Conservation (phyloP, 2,797 vertebrate genomes). For the Hypotaenidia okinawae region DNA sequence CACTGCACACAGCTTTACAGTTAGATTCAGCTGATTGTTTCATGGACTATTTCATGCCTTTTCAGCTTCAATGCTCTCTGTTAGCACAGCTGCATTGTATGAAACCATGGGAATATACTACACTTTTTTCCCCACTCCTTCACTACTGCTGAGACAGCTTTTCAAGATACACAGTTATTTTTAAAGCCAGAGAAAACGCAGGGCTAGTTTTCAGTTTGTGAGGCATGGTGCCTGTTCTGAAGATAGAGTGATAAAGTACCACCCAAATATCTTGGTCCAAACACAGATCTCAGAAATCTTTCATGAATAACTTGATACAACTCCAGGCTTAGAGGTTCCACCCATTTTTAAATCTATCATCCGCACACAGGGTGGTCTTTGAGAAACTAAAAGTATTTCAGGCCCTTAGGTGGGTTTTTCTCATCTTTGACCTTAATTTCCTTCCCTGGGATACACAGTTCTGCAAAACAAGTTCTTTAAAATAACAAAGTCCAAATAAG, state of each 20-base stretch:
- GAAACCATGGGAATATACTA: constrained; percentile 22
- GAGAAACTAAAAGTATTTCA: constrained; percentile 15
- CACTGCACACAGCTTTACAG: not conserved
- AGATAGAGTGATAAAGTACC: constrained; percentile 14
- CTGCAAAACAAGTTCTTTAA: constrained; percentile 4
- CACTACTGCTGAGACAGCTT: constrained; percentile 41
- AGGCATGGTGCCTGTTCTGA: not conserved
- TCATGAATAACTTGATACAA: constrained; percentile 29
- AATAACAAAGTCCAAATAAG: not conserved
- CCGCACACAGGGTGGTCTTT: constrained; percentile 39
- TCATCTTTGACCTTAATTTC: constrained; percentile 41
- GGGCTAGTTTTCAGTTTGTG: constrained; percentile 1
- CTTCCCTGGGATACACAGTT: not conserved
- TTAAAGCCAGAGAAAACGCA: not conserved
- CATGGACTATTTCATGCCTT: not conserved
- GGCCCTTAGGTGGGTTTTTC: constrained; percentile 14
- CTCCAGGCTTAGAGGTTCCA: constrained; percentile 38
- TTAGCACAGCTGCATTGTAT: constrained; percentile 34
- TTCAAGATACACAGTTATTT: constrained; percentile 31
- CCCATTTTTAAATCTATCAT: constrained; percentile 32
- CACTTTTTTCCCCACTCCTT: not conserved
- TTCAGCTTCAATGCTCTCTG: not conserved
- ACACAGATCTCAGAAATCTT: constrained; percentile 14
- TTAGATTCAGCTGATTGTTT: not conserved
- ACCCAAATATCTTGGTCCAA: constrained; percentile 17